Evolutionary conservation across 2,113 vertebrate genomes (phyloP).

Genomic region (zebrafish (Danio rerio)): DNA sequence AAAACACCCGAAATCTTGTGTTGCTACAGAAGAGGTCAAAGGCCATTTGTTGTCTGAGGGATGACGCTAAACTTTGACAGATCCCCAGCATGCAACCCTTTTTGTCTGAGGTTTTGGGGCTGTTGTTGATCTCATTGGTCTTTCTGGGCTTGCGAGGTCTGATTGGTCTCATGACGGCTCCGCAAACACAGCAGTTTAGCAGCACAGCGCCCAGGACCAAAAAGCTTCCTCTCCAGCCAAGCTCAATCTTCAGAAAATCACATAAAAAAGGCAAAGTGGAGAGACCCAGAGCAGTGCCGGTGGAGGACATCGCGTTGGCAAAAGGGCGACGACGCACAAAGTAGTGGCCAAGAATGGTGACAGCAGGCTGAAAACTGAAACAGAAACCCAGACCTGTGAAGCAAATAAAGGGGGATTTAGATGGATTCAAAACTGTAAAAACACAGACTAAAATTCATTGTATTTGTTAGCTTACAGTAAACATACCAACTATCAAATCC

Average conservation of each 20-base stretch:
- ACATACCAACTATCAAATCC: background rate
- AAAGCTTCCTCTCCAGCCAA: conserved; percentile 93
- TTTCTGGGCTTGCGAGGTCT: conserved; percentile 50
- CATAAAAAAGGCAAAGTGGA: conserved; percentile 84
- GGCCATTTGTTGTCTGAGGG: conserved; percentile 82
- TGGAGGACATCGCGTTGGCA: conserved; percentile 88
- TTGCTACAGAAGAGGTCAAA: conserved; percentile 88
- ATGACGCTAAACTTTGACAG: conserved; percentile 35
- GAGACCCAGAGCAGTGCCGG: conserved; percentile 86
- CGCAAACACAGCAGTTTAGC: conserved; percentile 89
- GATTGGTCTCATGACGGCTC: conserved; percentile 90
- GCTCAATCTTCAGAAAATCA: conserved; percentile 81
- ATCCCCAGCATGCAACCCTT: background rate
- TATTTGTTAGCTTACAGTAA: background rate
- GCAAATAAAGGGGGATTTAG: conserved; percentile 18
- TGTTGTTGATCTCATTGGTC: conserved; percentile 59
- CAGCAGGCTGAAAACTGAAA: conserved; percentile 89
- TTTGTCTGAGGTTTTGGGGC: conserved; percentile 14
- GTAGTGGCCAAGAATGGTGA: conserved; percentile 88
- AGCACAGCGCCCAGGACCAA: conserved; percentile 87
- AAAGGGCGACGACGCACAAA: conserved; percentile 82
- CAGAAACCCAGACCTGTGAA: conserved; percentile 89
- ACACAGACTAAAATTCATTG: background rate
- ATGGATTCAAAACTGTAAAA: background rate
- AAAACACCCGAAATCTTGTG: conserved; percentile 78